These are phyloP conservation scores for Drosophila pectinifera DNA, from an alignment of 1,140 invertebrate species.

Conservation along the genomic window DNA sequence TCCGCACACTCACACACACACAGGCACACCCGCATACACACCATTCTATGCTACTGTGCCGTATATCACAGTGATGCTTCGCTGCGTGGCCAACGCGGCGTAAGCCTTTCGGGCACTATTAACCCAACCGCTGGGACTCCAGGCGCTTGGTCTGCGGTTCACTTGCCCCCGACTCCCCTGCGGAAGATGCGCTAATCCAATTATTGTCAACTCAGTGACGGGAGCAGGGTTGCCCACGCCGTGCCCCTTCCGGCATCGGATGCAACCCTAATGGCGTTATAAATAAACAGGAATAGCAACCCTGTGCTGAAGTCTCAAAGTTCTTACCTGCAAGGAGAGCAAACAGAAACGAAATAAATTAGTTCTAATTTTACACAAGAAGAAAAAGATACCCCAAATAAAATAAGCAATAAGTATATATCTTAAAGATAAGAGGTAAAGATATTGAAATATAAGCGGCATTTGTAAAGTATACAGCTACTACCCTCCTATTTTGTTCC, in stretches of 20 bases:
- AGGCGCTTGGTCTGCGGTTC: conserved; percentile 3
- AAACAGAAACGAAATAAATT: conserved; percentile 36
- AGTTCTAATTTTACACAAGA: conserved; percentile 6
- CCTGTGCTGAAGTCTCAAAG: neutral
- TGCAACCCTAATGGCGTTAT: conserved; percentile 54
- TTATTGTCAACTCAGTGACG: conserved; percentile 84
- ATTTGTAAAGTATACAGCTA: too few species aligned
- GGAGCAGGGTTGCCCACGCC: conserved; percentile 30
- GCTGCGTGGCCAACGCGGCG: conserved; percentile 67
- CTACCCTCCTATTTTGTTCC: too few species aligned
- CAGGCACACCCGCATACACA: conserved; percentile 4
- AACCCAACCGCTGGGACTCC: conserved; percentile 42
- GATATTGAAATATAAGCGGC: too few species aligned
- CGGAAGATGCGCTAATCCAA: conserved; percentile 79
- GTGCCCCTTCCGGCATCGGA: too few species aligned
- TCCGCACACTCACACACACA: conserved; percentile 18
- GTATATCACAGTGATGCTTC: conserved; percentile 62
- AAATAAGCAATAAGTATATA: too few species aligned
- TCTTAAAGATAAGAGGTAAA: too few species aligned
- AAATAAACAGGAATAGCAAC: conserved; percentile 57
- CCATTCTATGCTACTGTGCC: conserved; percentile 1
- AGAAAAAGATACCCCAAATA: neutral
- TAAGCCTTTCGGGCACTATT: conserved; percentile 74
- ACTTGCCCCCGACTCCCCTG: conserved; percentile 24
- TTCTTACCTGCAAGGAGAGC: conserved; percentile 67